Percentiles rank a stretch among this genome's conserved stretches.
Evolutionary conservation across 2,888 invertebrate species (phyloP).

Genomic region (Acronicta aceris): DNA sequence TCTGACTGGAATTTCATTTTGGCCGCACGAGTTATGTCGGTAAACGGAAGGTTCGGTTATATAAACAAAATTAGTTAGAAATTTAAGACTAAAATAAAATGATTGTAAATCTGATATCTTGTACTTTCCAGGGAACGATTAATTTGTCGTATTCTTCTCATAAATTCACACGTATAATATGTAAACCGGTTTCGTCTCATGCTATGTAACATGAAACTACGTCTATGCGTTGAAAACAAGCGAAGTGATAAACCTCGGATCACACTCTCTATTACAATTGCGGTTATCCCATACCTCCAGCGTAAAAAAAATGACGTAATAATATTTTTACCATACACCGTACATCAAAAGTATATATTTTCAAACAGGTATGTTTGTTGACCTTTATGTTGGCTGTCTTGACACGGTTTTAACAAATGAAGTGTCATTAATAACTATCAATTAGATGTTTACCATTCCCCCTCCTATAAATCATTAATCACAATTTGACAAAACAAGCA

Average conservation of each 20-base stretch:
- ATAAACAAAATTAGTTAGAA: slow-evolving; percentile 16
- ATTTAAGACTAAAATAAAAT: slow-evolving; percentile 17
- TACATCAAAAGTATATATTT: neutral
- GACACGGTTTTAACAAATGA: slow-evolving; percentile 25
- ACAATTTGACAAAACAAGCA: slow-evolving; percentile 38
- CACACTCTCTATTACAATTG: slow-evolving; percentile 57
- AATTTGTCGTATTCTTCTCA: slow-evolving; percentile 30
- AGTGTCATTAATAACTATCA: slow-evolving; percentile 45
- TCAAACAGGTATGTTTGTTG: slow-evolving; percentile 10
- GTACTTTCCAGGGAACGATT: slow-evolving; percentile 27
- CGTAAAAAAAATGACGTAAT: slow-evolving; percentile 11
- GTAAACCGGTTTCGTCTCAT: slow-evolving; percentile 42
- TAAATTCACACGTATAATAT: slow-evolving; percentile 44
- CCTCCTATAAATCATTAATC: slow-evolving; percentile 39
- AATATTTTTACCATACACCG: neutral
- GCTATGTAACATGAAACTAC: slow-evolving; percentile 51
- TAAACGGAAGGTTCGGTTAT: slow-evolving; percentile 26
- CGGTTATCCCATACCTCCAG: slow-evolving; percentile 26
- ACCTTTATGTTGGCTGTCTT: slow-evolving; percentile 15
- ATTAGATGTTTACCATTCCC: slow-evolving; percentile 36
- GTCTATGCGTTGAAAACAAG: slow-evolving; percentile 47
- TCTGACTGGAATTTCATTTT: slow-evolving; percentile 42
- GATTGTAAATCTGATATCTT: slow-evolving; percentile 18
- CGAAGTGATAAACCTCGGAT: slow-evolving; percentile 53
- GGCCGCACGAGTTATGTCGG: slow-evolving; percentile 32